Percentiles rank a stretch among this genome's conserved stretches.
Conservation (phyloP, 2,888 invertebrate genomes). For the Drosophila sordidapex region DNA sequence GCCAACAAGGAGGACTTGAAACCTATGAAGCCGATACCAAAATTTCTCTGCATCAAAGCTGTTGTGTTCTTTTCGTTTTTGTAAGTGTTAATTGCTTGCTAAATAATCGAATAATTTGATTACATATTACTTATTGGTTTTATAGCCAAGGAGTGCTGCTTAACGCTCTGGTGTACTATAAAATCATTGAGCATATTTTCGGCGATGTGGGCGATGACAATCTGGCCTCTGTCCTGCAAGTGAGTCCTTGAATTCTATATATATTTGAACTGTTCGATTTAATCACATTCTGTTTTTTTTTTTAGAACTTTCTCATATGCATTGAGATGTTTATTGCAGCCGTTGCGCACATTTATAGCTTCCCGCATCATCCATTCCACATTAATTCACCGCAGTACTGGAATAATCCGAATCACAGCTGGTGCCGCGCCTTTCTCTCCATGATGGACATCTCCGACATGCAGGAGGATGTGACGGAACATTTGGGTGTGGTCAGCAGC, state of each 20-base stretch:
- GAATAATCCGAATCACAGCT: constrained; percentile 85
- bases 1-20: constrained; percentile 93
- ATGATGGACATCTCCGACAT: constrained; percentile 99
- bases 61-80: constrained; percentile 99
- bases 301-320: constrained; percentile 96
- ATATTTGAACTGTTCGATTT: background rate
- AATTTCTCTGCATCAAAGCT: constrained; percentile 98
- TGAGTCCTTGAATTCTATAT: constrained; percentile 77
- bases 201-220: constrained; percentile 89
- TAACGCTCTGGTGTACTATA: constrained; percentile 93
- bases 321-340: constrained; percentile 99
- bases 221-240: constrained; percentile 93
- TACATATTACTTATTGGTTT: background rate
- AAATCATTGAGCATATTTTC: constrained; percentile 91
- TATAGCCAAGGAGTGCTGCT: constrained; percentile 96
- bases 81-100: constrained; percentile 88
- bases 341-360: constrained; percentile 97
- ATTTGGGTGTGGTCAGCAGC: constrained; percentile 94
- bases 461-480: constrained; percentile 95
- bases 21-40: constrained; percentile 97
- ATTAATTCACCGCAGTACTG: constrained; percentile 86
- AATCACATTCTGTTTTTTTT: constrained; percentile 51
- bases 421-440: constrained; percentile 93
- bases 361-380: constrained; percentile 95
- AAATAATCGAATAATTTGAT: background rate